Base-by-base conservation (phyloP, 2,888 invertebrate genomes). In the Cistogaster globosa region DNA sequence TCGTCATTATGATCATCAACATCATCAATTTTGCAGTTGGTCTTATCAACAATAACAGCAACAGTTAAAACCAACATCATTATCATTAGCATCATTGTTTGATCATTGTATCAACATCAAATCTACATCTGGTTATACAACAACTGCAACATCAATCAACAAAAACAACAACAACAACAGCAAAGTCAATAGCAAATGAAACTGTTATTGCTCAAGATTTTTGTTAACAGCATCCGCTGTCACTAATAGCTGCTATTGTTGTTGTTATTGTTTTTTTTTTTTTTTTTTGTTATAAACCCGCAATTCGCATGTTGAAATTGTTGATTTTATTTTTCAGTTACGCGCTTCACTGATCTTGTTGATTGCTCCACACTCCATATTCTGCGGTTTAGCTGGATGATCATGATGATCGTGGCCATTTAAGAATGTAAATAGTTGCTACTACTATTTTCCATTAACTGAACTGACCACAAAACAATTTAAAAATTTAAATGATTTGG, bases 221-320 rank as follows among this genome's bases (percentile, higher is more conserved):
- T 69, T 71, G 85, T 78, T 82, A 78, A 82, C 85, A 85, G 78
- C 82, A 85, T 79, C 85, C 85, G 85, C 75, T 75, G 79, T 62
- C 72, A 62, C 69, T 76, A 69, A 57, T 63, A 57, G 63, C 75
- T 12, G 26, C 55, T 51, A 36, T 14, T 68, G 48, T 20, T 72
- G 18, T 18, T 20, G 18, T 51, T 71, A 2, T 53, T 69, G 45
- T 38, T 65, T 3, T 65, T 76, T 9, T 20, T 20, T n/a, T 58
- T 71, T 1, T 53, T 69, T 2, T 53, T 26, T 65, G 7, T 65
- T 71, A 63, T 53, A 65, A 69, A 62, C 38, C 77, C 42, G 68
- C 76, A 77, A 80, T 71, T 69, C 55, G 48, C 63, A 69, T 75
- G 71, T 71, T 78, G 68, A 82, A 75, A 38, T 63, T 78, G 72